Evolutionary conservation across 2,888 invertebrate genomes (phyloP), one percentile per base, ranked within the genome.

Genomic region (Ommatoiulus sabulosus): DNA sequence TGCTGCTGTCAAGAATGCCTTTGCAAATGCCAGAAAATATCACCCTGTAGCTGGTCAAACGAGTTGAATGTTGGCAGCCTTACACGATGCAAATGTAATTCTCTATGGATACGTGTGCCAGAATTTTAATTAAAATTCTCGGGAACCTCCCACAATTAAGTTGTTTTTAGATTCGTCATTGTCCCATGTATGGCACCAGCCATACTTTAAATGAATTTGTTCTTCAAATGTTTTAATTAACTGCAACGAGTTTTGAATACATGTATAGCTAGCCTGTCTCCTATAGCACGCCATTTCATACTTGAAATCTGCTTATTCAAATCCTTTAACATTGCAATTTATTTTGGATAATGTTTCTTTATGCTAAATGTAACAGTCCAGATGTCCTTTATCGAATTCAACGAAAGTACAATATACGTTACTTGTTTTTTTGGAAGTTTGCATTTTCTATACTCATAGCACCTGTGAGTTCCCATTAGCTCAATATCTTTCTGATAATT

Each of bases 21-120:
- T 52, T 24, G 72, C 20, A n/a, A 35, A 15, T 24, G 24, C 80
- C 80, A 35, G 80, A 35, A 80, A 15, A 35, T 80, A 80, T 80
- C 80, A 80, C 80, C 80, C 80, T 80, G 80, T 80, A 35, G 35
- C 80, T 43, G 80, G 80, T 80, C 80, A 80, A 80, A 80, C 80
- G 80, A 35, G 80, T 80, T 80, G 24, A 24, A 72, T 72, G 24
- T 4, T 17, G 10, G 72, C n/a, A 24, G 80, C 24, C 35, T 10
- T 24, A 0, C 35, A 80, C 35, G 35, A 35, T 80, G 80, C 80
- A 80, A 80, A 80, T 80, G 80, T 80, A 80, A 80, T 80, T 35
- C 35, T 35, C 35, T 15, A 80, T 0, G 80, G 80, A 80, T 24
- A 80, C 35, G 80, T 80, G 80, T 80, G 24, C 12, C 80, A 80